These are phyloP conservation scores for Macaca mulatta DNA, from an alignment of 2,113 vertebrate species.

Conservation along the genomic window DNA sequence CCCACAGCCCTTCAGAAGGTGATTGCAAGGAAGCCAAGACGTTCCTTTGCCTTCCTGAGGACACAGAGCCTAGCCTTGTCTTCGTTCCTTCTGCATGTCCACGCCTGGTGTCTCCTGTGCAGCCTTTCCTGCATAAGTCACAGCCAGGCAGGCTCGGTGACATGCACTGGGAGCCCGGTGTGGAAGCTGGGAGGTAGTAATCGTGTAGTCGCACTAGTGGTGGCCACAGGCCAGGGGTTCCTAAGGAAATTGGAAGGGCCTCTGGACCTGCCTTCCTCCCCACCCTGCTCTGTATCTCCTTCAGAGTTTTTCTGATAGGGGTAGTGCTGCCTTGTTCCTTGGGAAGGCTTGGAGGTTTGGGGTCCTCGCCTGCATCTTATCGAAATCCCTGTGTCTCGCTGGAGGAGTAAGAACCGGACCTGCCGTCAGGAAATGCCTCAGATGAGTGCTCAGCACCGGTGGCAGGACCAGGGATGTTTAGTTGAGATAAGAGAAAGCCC, in stretches of 20 bases:
- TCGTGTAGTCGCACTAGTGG: not conserved
- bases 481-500: constrained; percentile 42
- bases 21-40: not conserved
- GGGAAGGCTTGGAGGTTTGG: not conserved
- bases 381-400: not conserved
- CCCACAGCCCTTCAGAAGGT: not conserved
- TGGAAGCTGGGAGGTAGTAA: not conserved
- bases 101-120: rapidly evolving
- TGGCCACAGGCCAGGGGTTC: not conserved
- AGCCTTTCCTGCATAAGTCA: not conserved
- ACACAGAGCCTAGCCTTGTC: no score
- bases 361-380: not conserved
- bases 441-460: not conserved
- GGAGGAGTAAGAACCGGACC: not conserved
- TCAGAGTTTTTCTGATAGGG: not conserved
- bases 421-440: constrained; percentile 38
- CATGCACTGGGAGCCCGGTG: not conserved
- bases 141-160: not conserved
- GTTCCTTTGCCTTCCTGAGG: not conserved
- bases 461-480: constrained; percentile 11
- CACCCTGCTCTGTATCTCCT: not conserved
- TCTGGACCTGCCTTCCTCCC: not conserved
- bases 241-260: not conserved
- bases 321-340: not conserved
- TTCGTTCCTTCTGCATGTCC: rapidly evolving